Evolutionary conservation across 2,113 vertebrate genomes (phyloP), one percentile per base, ranked within the genome.

Genomic region (Forbesichthys agassizii): DNA sequence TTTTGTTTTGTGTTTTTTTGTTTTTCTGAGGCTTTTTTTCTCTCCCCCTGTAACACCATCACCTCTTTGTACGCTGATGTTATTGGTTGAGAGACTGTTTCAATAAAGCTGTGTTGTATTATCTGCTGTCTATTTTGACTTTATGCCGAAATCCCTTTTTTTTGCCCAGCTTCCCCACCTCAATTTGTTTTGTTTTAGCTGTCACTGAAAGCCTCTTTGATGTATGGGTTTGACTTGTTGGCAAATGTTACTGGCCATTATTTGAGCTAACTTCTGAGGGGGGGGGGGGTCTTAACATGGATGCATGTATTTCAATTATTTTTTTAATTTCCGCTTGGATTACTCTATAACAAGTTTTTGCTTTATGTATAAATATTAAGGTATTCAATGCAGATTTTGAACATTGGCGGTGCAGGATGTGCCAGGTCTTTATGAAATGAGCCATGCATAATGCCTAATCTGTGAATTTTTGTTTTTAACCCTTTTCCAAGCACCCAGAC

Each of bases 81-180:
- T 88, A 90, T 89, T 91, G 85, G 88, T 93, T 92, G 86, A 93
- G 84, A 80, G 89, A 93, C 90, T 88, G 89, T 94, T 94, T 92
- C 91, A 93, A 92, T 95, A 91, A 92, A 94, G 89, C 88, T 90
- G 90, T 93, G 91, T 91, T 93, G 88, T 91, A 83, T 89, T 92
- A 84, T 81, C 72, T 84, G 79, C 73, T 80, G 86, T 84, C 79
- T 72, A 78, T 53, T 73, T 86, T 79, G 64, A 61, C 66, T 77
- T 74, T 60, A 61, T 49, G 70, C 53, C 27, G 27, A 27, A 27
- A 27, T 27, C 27, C 2, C 27, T 27, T 27, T 27, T 27, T 27
- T 27, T 27, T 27, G 27, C 27, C 27, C 27, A 27, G 27, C 27
- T 27, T 27, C 27, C 27, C 27, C 27, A 27, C 27, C 27, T 2